Conservation (phyloP, 2,113 vertebrate species). For the Leuciscus idus region DNA sequence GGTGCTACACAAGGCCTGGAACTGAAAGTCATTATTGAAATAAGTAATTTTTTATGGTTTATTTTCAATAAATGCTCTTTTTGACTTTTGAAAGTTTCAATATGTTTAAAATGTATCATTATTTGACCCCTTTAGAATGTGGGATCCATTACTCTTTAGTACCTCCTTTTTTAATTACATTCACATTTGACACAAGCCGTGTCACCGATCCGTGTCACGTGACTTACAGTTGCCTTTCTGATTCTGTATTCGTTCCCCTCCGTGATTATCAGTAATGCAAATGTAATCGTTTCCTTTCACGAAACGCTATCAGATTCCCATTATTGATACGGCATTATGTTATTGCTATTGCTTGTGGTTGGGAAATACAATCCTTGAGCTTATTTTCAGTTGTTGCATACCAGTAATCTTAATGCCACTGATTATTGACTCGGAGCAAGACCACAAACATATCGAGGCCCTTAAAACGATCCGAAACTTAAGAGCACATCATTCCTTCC, state of each 20-base stretch:
- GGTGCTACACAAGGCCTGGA: not conserved
- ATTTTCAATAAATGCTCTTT: not conserved
- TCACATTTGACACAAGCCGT: not conserved
- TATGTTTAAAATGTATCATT: not conserved
- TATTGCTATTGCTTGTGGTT: slow-evolving; percentile 39
- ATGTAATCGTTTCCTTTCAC: slow-evolving; percentile 50
- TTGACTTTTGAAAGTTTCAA: not conserved
- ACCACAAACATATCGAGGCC: not conserved
- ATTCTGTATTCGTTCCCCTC: slow-evolving; percentile 30
- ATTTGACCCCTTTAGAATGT: not conserved
- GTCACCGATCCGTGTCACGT: slow-evolving; percentile 11
- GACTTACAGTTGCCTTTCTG: slow-evolving; percentile 32
- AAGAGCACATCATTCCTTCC: slow-evolving; percentile 5
- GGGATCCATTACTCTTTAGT: not conserved
- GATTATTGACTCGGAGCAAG: slow-evolving; percentile 39
- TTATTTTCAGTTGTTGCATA: slow-evolving; percentile 42
- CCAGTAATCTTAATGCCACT: slow-evolving; percentile 43
- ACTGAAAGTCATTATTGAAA: not conserved
- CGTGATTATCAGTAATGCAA: slow-evolving; percentile 49
- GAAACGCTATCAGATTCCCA: slow-evolving; percentile 44
- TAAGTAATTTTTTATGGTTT: not conserved
- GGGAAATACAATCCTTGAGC: slow-evolving; percentile 49
- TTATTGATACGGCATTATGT: slow-evolving; percentile 38
- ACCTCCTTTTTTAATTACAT: not conserved
- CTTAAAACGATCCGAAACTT: not conserved